Conservation (phyloP, 2,113 vertebrate species). For the Pampusana beccarii region DNA sequence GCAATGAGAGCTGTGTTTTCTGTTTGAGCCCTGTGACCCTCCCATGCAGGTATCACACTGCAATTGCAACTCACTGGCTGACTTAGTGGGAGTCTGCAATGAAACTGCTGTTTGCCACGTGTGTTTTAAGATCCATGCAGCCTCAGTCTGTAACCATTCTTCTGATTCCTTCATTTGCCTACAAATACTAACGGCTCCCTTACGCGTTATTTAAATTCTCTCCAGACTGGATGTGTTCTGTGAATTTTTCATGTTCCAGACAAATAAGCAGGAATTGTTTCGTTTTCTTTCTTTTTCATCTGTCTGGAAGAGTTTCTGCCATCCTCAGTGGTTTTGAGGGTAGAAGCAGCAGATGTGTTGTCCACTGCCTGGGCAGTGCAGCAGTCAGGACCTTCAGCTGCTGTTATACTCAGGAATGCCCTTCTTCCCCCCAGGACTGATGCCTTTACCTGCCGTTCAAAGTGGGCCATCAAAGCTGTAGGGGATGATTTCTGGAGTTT, state of each 20-base stretch:
- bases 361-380: not conserved
- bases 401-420: not conserved
- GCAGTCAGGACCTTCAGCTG: not conserved
- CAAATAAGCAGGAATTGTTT: not conserved
- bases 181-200: not conserved
- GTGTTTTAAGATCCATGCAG: slow-evolving; percentile 12
- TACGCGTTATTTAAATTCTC: not conserved
- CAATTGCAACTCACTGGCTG: not conserved
- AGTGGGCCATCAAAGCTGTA: not conserved
- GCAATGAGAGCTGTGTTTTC: not conserved
- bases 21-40: not conserved
- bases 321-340: not conserved
- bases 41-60: not conserved
- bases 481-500: not conserved
- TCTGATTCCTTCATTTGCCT: not conserved
- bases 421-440: not conserved
- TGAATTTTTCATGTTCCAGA: not conserved
- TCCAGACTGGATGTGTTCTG: not conserved
- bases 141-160: not conserved
- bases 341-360: not conserved
- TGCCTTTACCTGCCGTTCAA: not conserved
- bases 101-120: not conserved
- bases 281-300: not conserved
- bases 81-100: not conserved
- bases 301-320: not conserved